Evolutionary conservation across 2,888 invertebrate genomes (phyloP).

Genomic region (Xestia ashworthii): DNA sequence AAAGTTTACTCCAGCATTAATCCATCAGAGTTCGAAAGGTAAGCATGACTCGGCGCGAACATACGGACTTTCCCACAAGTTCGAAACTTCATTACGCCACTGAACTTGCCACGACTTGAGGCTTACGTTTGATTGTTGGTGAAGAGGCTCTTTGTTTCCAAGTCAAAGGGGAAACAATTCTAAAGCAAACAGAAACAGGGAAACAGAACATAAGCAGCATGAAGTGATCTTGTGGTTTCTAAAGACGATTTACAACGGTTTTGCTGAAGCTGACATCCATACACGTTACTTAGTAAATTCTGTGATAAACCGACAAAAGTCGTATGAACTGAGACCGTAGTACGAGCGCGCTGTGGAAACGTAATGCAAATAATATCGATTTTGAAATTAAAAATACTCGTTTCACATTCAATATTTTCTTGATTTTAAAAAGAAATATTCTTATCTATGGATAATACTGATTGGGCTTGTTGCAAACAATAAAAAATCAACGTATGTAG

Average conservation of each 20-base stretch:
- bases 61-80: constrained; percentile 48
- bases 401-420: too few relatives aligned
- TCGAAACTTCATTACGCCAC: constrained; percentile 63
- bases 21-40: constrained; percentile 49
- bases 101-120: constrained; percentile 48
- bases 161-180: constrained; percentile 61
- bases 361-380: too few relatives aligned
- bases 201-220: constrained; percentile 22
- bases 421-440: too few relatives aligned
- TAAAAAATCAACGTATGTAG: too few relatives aligned
- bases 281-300: neutral
- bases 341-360: too few relatives aligned
- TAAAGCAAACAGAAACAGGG: constrained; percentile 44
- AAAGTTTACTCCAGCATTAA: constrained; percentile 15
- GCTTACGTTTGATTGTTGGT: constrained; percentile 56
- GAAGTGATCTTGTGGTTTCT: constrained; percentile 50
- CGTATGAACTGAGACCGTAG: neutral
- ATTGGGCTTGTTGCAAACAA: too few relatives aligned
- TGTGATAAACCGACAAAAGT: neutral
- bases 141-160: constrained; percentile 24
- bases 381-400: too few relatives aligned
- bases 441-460: too few relatives aligned
- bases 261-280: constrained; percentile 10
- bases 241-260: constrained; percentile 42
- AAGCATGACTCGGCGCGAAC: constrained; percentile 46